These are phyloP conservation scores for Delphinus delphis DNA, from an alignment of 2,113 vertebrate species.

Conservation along the genomic window DNA sequence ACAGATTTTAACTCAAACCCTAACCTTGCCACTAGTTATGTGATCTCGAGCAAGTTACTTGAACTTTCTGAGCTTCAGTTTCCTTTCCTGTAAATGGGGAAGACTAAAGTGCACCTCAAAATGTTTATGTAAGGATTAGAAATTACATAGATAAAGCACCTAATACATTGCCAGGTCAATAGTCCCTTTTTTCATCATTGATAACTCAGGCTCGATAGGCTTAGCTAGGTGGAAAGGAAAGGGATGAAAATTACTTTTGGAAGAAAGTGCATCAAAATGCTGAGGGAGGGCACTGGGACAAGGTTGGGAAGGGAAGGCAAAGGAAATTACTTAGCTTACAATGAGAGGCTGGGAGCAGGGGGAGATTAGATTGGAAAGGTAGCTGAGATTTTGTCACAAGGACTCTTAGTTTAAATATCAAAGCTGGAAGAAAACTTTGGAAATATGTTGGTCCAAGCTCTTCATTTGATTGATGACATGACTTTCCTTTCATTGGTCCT, in stretches of 20 bases:
- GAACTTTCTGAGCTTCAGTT: conserved; percentile 9
- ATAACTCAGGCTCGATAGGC: not conserved
- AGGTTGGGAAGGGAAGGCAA: not conserved
- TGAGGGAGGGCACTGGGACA: not conserved
- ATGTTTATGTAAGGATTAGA: not conserved
- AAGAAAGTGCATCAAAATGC: not conserved
- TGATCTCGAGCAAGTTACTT: conserved; percentile 13
- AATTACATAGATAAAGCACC: not conserved
- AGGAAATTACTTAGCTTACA: not conserved
- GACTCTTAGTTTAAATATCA: not conserved
- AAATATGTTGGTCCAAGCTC: not conserved
- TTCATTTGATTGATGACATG: conserved; percentile 17
- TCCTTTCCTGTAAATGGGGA: not conserved
- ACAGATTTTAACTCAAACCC: not conserved
- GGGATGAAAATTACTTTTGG: not conserved
- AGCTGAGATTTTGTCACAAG: not conserved
- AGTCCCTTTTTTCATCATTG: not conserved
- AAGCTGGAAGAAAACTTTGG: conserved; percentile 2
- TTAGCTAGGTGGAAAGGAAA: not conserved
- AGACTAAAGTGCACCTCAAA: not conserved
- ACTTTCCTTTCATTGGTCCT: not conserved
- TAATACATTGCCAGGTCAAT: not conserved
- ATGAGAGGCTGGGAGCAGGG: not conserved
- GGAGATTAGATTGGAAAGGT: not conserved
- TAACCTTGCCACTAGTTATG: not conserved